A percentile compares a stretch with the other conserved stretches of the same genome.
These are phyloP conservation scores for Hephaestus fuliginosus DNA, from an alignment of 2,797 vertebrate species.

Conservation along the genomic window DNA sequence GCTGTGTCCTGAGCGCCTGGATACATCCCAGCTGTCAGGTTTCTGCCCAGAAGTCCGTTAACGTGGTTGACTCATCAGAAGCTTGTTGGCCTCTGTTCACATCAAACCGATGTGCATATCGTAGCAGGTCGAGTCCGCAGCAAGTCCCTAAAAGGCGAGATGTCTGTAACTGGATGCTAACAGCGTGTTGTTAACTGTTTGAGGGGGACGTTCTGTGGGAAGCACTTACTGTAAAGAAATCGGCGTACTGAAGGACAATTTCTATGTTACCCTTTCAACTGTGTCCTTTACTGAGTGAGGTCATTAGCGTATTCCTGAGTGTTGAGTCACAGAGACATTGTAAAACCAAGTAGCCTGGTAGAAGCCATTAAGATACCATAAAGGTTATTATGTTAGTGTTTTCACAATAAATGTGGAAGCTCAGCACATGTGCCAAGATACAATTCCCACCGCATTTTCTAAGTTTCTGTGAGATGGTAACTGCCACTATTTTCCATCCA, in stretches of 20 bases:
- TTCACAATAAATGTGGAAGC: constrained; percentile 1
- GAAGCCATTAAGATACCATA: constrained; percentile 21
- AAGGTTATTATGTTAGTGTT: constrained; percentile 5
- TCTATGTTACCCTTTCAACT: constrained; percentile 5
- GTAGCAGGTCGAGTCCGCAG: constrained; percentile 14
- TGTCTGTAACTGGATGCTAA: constrained; percentile 29
- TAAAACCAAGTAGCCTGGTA: constrained; percentile 34
- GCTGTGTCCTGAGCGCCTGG: constrained; percentile 50
- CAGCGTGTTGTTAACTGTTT: constrained; percentile 30
- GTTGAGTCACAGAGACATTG: constrained; percentile 47
- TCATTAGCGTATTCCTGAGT: constrained; percentile 33
- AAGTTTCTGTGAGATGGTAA: not conserved
- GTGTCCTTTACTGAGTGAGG: constrained; percentile 25
- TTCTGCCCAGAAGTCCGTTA: constrained; percentile 20
- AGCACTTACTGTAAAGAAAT: constrained; percentile 29
- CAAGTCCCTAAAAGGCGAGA: constrained; percentile 64
- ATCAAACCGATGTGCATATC: constrained; percentile 21
- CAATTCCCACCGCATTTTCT: not conserved
- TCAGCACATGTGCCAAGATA: not conserved
- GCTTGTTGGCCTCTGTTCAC: not conserved
- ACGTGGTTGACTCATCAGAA: constrained; percentile 59
- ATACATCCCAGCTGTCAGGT: constrained; percentile 40
- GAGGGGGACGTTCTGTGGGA: constrained; percentile 25
- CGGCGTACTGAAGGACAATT: constrained; percentile 30
- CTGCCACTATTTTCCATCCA: not conserved